phyloP scores from a whole-genome alignment of 2,113 vertebrate species.

The Rana temporaria region DNA sequence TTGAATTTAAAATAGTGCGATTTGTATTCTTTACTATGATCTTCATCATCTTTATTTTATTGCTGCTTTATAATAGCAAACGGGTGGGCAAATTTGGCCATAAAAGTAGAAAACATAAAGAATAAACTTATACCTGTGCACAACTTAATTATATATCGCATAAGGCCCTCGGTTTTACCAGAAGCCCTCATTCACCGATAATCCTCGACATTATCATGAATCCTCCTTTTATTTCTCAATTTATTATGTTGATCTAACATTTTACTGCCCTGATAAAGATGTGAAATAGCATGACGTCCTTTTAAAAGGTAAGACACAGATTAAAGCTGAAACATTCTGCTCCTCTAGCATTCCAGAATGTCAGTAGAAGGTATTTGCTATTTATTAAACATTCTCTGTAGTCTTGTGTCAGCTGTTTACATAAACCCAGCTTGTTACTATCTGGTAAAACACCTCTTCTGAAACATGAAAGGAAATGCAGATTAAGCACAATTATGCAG shows the following conservation, averaged over 20 bases:
- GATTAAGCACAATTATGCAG: slow-evolving; percentile 1
- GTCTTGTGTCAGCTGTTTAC: slow-evolving; percentile 22
- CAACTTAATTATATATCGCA: too few relatives aligned
- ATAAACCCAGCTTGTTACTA: slow-evolving; percentile 34
- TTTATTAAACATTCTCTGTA: slow-evolving; percentile 32
- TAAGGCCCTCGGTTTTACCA: not conserved
- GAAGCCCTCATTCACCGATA: not conserved
- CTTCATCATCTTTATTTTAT: too few relatives aligned
- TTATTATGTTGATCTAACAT: slow-evolving; percentile 34
- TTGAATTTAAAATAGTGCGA: too few relatives aligned
- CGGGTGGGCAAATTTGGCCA: too few relatives aligned
- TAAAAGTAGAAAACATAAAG: too few relatives aligned
- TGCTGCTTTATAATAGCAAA: too few relatives aligned
- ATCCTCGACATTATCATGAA: not conserved
- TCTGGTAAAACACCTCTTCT: slow-evolving; percentile 24
- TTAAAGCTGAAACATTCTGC: slow-evolving; percentile 31
- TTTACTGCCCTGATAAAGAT: slow-evolving; percentile 3
- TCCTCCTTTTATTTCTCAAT: not conserved
- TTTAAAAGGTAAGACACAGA: slow-evolving; percentile 6
- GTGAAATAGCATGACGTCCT: slow-evolving; percentile 1
- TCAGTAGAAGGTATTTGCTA: slow-evolving; percentile 18
- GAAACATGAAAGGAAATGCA: slow-evolving; percentile 21
- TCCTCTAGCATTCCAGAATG: slow-evolving; percentile 14
- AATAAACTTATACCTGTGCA: too few relatives aligned
- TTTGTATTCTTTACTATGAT: too few relatives aligned